These are phyloP conservation scores for Lycia hirtaria DNA, from an alignment of 2,888 invertebrate species.

Conservation along the genomic window DNA sequence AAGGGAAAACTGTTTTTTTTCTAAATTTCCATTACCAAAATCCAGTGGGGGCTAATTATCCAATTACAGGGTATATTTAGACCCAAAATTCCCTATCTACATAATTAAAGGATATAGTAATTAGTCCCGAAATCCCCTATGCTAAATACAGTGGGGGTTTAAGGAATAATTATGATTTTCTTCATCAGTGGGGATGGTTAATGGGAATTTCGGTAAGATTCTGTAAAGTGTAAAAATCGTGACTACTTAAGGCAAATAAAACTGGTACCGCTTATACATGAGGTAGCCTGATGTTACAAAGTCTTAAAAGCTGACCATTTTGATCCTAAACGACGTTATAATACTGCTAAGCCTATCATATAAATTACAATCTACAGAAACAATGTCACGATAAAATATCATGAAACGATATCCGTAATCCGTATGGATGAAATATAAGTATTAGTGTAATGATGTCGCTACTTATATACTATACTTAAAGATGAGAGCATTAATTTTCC, in stretches of 20 bases:
- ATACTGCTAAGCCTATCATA: conserved; percentile 76
- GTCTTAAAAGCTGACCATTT: conserved; percentile 55
- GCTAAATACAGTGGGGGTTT: no score
- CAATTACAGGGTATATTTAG: no score
- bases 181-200: no score
- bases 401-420: conserved; percentile 1
- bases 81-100: no score
- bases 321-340: conserved; percentile 65
- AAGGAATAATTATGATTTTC: no score
- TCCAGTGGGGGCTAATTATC: no score
- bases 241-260: conserved; percentile 39
- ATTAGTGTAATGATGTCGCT: conserved; percentile 39
- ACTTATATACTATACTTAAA: conserved; percentile 50
- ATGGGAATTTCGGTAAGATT: no score
- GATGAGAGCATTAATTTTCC: conserved; percentile 55
- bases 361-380: conserved; percentile 45
- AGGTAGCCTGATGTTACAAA: conserved; percentile 71
- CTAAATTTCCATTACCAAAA: no score
- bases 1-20: no score
- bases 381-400: conserved; percentile 29
- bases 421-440: conserved; percentile 1
- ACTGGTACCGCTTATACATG: conserved; percentile 61
- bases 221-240: conserved; percentile 8
- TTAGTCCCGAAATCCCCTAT: no score
- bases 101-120: no score